Evolutionary conservation across 2,888 invertebrate genomes (phyloP), one percentile per base, ranked within the genome.

Genomic region (Drosophila trichaetosa): DNA sequence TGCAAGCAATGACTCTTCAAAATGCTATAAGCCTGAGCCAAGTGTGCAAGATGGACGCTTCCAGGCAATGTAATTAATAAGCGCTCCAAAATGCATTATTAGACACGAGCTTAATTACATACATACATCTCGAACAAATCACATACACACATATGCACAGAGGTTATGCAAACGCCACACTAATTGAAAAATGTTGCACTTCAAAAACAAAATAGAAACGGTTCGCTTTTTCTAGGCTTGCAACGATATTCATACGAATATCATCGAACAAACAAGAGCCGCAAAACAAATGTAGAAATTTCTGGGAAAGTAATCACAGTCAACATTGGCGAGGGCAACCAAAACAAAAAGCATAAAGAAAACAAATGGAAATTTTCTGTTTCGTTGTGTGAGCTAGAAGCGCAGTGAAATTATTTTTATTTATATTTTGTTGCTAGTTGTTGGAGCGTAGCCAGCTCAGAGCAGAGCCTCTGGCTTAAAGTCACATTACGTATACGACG

Each of bases 1-100:
- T 31, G 72, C 78, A 82, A 87, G 72, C 80, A 82, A 87, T 82
- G 85, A 86, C 85, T 87, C 87, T 85, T 85, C 72, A 73, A 87
- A 86, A 87, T 78, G 73, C 56, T 73, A 69, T 76, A 82, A 82
- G 80, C 77, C 80, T 73, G 82, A 84, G 80, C 77, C 82, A 82
- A 84, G 82, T 77, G 54, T 58, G 68, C 5, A 5, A 13, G 34
- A n/a, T 27, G 38, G 36, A 11, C 38, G 56, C 62, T 58, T 36
- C 27, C 56, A 67, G 54, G 57, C 70, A 64, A 42, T 70, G 74
- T 79, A 85, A 87, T 83, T 85, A 85, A 85, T 85, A 85, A 83
- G 80, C 76, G 80, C 87, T 80, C 70, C 77, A 68, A 79, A 80
- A 82, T 82, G 73, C 72, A 79, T 76, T 80, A 78, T 59, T 80